A percentile compares a stretch with the other conserved stretches of the same genome.
phyloP scores from a whole-genome alignment of 1,140 invertebrate genomes.

The Cydia fagiglandana region DNA sequence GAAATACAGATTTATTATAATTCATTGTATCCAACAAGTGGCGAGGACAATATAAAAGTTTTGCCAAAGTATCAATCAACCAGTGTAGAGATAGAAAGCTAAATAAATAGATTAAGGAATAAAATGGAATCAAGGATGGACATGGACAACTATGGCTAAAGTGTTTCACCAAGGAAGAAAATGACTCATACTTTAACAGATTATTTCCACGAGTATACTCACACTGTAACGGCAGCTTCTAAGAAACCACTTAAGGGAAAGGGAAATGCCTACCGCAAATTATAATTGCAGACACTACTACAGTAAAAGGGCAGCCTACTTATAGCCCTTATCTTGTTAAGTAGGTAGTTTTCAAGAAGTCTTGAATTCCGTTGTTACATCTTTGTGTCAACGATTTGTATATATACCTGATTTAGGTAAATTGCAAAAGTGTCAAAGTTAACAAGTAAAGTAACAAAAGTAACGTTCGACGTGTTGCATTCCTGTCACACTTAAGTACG shows the following conservation, averaged over 20 bases:
- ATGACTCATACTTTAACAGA: background rate
- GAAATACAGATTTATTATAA: background rate
- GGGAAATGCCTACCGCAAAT: background rate
- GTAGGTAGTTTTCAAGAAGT: background rate
- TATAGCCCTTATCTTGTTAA: background rate
- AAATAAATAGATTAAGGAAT: no score
- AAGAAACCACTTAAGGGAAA: constrained; percentile 27
- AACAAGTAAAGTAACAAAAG: no score
- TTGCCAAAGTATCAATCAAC: no score
- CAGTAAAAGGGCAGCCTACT: background rate
- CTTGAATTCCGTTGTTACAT: background rate
- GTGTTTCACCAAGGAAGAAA: background rate
- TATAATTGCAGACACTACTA: background rate
- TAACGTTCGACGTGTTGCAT: no score
- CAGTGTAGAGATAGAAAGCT: no score
- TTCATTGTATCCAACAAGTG: no score
- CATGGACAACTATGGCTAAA: background rate
- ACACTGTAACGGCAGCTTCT: constrained; percentile 1
- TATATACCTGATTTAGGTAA: background rate
- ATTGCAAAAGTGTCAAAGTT: background rate
- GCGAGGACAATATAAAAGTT: no score
- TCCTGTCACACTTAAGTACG: no score
- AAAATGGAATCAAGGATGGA: no score
- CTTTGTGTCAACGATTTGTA: no score
- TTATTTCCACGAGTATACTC: background rate